Conservation (phyloP, 2,888 invertebrate species). For the Melipona bicolor region DNA sequence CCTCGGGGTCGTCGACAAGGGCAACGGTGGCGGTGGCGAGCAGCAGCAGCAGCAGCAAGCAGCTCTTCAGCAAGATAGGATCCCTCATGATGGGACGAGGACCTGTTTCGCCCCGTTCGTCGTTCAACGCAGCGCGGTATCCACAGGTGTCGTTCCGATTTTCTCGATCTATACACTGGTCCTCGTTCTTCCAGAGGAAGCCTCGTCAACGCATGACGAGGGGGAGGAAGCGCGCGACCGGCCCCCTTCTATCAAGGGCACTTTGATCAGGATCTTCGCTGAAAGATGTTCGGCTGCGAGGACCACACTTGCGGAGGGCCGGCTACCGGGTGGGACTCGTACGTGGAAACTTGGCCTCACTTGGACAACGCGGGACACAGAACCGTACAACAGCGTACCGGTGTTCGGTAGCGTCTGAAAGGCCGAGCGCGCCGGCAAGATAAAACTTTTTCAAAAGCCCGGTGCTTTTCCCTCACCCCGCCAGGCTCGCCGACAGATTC, state of each 20-base stretch:
- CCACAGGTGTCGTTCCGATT: neutral
- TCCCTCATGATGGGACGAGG: slow-evolving; percentile 54
- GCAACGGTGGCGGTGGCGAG: slow-evolving; percentile 55
- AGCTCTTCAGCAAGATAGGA: slow-evolving; percentile 68
- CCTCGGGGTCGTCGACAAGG: slow-evolving; percentile 64
- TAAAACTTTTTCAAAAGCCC: slow-evolving; percentile 83
- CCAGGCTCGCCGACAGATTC: slow-evolving; percentile 31
- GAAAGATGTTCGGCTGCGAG: neutral
- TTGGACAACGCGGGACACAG: slow-evolving; percentile 22
- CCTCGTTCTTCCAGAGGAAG: no score
- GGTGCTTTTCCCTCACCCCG: slow-evolving; percentile 75
- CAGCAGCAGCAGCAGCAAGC: slow-evolving; percentile 65
- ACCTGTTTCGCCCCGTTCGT: slow-evolving; percentile 48
- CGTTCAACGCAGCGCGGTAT: neutral
- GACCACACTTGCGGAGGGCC: neutral
- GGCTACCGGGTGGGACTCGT: neutral
- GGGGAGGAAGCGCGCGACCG: slow-evolving; percentile 17
- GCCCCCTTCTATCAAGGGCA: slow-evolving; percentile 34
- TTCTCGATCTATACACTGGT: neutral
- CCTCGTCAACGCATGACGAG: slow-evolving; percentile 56
- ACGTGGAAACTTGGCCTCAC: slow-evolving; percentile 5
- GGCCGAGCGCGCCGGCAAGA: slow-evolving; percentile 81
- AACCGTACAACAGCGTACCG: slow-evolving; percentile 79
- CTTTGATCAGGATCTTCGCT: neutral
- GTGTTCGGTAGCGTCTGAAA: slow-evolving; percentile 83